Evolutionary conservation across 2,888 invertebrate species (phyloP), one percentile per base, ranked within the genome.

Genomic region (Torymus aiolomorphi): DNA sequence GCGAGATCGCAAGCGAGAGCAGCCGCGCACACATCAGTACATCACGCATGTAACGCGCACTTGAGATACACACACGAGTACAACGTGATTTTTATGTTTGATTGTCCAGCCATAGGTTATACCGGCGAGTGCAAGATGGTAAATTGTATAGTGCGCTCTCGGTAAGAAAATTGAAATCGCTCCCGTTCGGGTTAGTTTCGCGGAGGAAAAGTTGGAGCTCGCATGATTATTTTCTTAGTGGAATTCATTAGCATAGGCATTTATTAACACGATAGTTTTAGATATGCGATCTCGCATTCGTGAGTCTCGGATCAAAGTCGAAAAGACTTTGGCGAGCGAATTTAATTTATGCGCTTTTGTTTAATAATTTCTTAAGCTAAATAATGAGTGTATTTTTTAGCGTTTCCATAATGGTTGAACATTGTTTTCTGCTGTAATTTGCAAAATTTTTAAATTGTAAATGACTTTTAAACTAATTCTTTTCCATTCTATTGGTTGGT

Each of bases 191-290:
- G 8, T 8, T 42, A 42, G 11, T 2, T 20, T 4, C 8, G 16
- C 12, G 42, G 24, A n/a, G 20, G 16, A 61, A 61, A 51, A 59
- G 24, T 52, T 61, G 52, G 20, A 18, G n/a, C 67, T 24, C 69
- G 42, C 51, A 5, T 13, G 57, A 75, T 63, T 14, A 54, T 74
- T 49, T 75, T 51, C 20, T 63, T 54, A 70, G 59, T 16, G 61
- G 70, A 80, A 80, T 74, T 80, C 80, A 77, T 74, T 77, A 77
- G 73, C 77, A 63, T 71, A 70, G 77, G 63, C 73, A 77, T 70
- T 73, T 74, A 80, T 80, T 74, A 77, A 70, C 57, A 20, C 57
- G 56, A 57, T 59, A 70, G 42, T 42, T 42, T 42, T 42, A 42
- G 42, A 42, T 42, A 42, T 42, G 42, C 42, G 42, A 42, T 42